Evolutionary conservation across 2,888 invertebrate genomes (phyloP), one percentile per base, ranked within the genome.

Genomic region (Melieria picta): DNA sequence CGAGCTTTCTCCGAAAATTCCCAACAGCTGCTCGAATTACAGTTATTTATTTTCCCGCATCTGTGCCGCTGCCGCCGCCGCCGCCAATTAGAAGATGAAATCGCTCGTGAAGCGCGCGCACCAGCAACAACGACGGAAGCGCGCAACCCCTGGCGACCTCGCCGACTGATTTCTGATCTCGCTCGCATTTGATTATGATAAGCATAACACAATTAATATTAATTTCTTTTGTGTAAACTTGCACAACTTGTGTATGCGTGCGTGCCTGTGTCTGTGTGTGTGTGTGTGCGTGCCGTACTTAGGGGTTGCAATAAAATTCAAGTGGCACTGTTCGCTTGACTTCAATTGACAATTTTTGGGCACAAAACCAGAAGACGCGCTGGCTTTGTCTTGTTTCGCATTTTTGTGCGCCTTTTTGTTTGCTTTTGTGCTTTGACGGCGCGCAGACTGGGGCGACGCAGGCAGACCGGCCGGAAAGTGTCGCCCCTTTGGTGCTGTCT

Each of bases 41-140:
- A 63, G 52, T 62, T 56, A 45, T 62, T 48, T 45, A 60, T 60
- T 60, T 52, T 48, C 65, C 45, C 46, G 9, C 47, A 57, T 60
- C 60, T 30, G 1, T 9, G 7, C 13, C 10, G 57, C 13, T 45
- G 4, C 4, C 52, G 57, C 69, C 42, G 57, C 69, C 42, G 63
- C 62, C 62, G 56, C 62, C 69, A 69, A 67, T 67, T 67, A 67
- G 67, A 45, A 52, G 52, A 52, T 67, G 60, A 61, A 67, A 67
- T 67, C 67, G 55, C 50, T 61, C 60, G 67, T 61, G 50, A 67
- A 67, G 4, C 42, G 43, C 42, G 43, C 42, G 42, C 46, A 50
- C 48, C 30, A 50, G 1, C 4, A 42, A 13, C 16, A 63, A 63
- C 47, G n/a, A 42, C 7, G 63, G 5, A 30, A 11, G 42, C 16